Conservation (phyloP, 2,888 invertebrate species). For the Drosophila algonquin region DNA sequence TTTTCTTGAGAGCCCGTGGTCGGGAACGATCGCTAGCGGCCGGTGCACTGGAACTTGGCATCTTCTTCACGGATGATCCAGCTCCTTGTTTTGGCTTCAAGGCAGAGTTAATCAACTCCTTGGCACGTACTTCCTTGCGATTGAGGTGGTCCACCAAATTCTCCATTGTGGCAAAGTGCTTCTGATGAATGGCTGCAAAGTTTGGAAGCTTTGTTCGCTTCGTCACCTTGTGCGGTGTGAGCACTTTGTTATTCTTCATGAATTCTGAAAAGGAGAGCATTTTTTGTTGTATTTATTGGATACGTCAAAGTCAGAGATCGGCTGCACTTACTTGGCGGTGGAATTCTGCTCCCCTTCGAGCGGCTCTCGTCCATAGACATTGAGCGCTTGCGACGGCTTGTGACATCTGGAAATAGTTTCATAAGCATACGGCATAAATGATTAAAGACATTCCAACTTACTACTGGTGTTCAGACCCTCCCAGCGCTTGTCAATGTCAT, state of each 20-base stretch:
- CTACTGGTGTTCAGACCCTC: constrained; percentile 30
- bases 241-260: constrained; percentile 6
- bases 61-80: constrained; percentile 32
- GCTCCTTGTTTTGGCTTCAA: constrained; percentile 45
- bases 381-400: constrained; percentile 79
- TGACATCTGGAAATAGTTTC: constrained; percentile 63
- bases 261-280: constrained; percentile 22
- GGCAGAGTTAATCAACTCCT: constrained; percentile 71
- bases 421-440: background rate
- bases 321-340: constrained; percentile 63
- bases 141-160: constrained; percentile 87
- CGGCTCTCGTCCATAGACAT: constrained; percentile 71
- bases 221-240: constrained; percentile 58
- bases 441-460: constrained; percentile 37
- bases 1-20: constrained; percentile 57
- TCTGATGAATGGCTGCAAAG: constrained; percentile 88
- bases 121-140: constrained; percentile 83
- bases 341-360: constrained; percentile 46
- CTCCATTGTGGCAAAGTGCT: constrained; percentile 88
- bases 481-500: constrained; percentile 64
- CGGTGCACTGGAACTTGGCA: background rate
- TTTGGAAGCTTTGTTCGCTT: constrained; percentile 87
- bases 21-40: constrained; percentile 19
- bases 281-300: background rate
- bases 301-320: fast-evolving